Percentiles rank a stretch among this genome's conserved stretches.
phyloP scores from a whole-genome alignment of 2,888 invertebrate genomes.

The Heliconius sara region DNA sequence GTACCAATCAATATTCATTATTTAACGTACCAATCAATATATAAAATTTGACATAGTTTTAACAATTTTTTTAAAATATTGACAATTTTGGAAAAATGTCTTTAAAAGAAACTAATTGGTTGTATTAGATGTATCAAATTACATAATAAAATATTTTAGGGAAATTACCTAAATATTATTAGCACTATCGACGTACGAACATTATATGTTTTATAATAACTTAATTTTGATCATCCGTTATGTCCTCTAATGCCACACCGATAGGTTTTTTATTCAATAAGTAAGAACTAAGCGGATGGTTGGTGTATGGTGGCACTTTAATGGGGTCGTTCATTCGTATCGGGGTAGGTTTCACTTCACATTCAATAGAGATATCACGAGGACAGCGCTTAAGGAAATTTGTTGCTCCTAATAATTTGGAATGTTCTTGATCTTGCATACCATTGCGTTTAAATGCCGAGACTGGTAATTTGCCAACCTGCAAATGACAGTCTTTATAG shows the following conservation, averaged over 20 bases:
- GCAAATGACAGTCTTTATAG: conserved; percentile 70
- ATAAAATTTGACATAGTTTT: background rate
- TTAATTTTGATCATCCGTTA: conserved; percentile 58
- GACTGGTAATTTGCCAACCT: conserved; percentile 74
- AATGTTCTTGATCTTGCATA: conserved; percentile 78
- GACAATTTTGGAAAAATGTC: background rate
- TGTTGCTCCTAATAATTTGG: conserved; percentile 67
- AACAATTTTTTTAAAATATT: background rate
- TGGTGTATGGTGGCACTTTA: conserved; percentile 64
- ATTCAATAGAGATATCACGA: conserved; percentile 69
- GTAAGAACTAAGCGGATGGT: conserved; percentile 52
- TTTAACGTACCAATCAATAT: background rate
- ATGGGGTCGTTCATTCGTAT: conserved; percentile 65
- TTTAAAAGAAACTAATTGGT: background rate
- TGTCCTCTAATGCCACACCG: conserved; percentile 66
- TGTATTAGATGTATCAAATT: background rate
- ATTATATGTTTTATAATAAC: background rate
- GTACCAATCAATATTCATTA: background rate
- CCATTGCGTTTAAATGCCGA: conserved; percentile 79
- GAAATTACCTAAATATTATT: conserved; percentile 21
- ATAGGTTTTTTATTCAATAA: conserved; percentile 66
- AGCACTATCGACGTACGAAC: background rate
- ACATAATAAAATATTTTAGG: background rate
- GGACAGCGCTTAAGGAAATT: conserved; percentile 71
- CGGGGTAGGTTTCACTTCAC: conserved; percentile 57